Percentiles rank a stretch among this genome's conserved stretches.
phyloP scores from a whole-genome alignment of 1,140 invertebrate species.

The Drosophila lacteicornis region DNA sequence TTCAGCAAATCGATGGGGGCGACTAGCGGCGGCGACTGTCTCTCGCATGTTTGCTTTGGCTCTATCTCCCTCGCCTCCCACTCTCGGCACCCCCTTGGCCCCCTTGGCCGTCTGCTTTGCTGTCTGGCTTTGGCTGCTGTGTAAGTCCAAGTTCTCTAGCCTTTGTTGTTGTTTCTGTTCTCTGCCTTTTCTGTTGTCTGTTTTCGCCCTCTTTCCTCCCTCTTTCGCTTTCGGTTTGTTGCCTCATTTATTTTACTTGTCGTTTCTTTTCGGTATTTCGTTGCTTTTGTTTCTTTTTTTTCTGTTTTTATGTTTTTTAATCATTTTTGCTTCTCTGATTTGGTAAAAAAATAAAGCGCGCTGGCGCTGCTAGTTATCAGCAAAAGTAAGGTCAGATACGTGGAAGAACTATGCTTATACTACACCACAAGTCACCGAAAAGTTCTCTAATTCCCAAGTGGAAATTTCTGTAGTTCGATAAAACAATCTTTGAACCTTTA shows the following conservation, averaged over 20 bases:
- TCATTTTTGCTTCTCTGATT: slow-evolving; percentile 69
- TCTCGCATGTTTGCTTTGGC: slow-evolving; percentile 49
- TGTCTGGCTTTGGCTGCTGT: slow-evolving; percentile 66
- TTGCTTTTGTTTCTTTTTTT: slow-evolving; percentile 27
- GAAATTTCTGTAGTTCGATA: slow-evolving; percentile 1
- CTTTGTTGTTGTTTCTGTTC: slow-evolving; percentile 53
- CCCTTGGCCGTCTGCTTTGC: slow-evolving; percentile 25
- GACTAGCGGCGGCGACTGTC: slow-evolving; percentile 23
- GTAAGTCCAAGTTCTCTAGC: slow-evolving; percentile 72
- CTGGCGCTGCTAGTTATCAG: slow-evolving; percentile 34
- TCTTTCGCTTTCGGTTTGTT: slow-evolving; percentile 62
- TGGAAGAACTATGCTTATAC: not conserved
- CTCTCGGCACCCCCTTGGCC: slow-evolving; percentile 13
- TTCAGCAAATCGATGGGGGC: slow-evolving; percentile 56
- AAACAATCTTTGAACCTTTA: not conserved
- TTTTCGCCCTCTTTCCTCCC: slow-evolving; percentile 40
- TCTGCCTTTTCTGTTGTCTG: slow-evolving; percentile 46
- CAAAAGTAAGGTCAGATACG: slow-evolving; percentile 19
- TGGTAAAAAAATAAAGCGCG: slow-evolving; percentile 39
- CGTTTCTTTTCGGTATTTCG: slow-evolving; percentile 45
- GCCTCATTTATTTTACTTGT: slow-evolving; percentile 76
- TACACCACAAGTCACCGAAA: not conserved
- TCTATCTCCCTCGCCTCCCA: slow-evolving; percentile 33
- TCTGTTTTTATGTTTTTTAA: slow-evolving; percentile 57
- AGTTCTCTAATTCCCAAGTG: not conserved